These are phyloP conservation scores for Mizuhopecten yessoensis DNA, from an alignment of 1,140 invertebrate genomes.

Conservation along the genomic window DNA sequence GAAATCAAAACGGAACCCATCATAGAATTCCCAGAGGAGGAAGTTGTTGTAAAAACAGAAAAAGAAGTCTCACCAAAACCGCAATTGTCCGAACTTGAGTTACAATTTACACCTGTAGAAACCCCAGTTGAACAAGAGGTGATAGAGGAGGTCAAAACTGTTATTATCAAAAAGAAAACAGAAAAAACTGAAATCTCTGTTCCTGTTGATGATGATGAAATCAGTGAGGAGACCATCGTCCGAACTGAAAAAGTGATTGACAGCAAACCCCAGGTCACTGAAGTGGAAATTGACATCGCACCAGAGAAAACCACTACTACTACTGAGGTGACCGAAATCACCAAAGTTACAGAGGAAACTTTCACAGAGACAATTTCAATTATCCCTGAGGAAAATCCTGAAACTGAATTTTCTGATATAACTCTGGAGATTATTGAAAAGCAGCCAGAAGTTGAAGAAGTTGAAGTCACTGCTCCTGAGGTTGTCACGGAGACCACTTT, in stretches of 20 bases:
- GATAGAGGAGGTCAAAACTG: slow-evolving; percentile 47
- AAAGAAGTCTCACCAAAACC: slow-evolving; percentile 31
- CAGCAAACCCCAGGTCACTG: not conserved
- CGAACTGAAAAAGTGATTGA: slow-evolving; percentile 49
- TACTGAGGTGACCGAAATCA: slow-evolving; percentile 43
- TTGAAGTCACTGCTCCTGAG: slow-evolving; percentile 52
- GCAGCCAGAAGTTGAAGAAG: slow-evolving; percentile 47
- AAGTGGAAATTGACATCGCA: slow-evolving; percentile 43
- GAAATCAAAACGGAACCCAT: slow-evolving; percentile 43
- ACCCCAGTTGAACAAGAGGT: slow-evolving; percentile 41
- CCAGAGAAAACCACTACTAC: slow-evolving; percentile 49
- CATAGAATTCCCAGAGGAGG: slow-evolving; percentile 43
- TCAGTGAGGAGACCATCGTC: not conserved
- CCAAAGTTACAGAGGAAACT: slow-evolving; percentile 45
- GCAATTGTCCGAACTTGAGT: slow-evolving; percentile 16
- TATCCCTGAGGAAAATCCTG: slow-evolving; percentile 50
- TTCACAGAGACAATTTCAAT: slow-evolving; percentile 51
- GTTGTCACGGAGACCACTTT: slow-evolving; percentile 44
- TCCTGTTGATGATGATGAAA: not conserved
- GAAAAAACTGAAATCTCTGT: not conserved
- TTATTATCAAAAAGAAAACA: slow-evolving; percentile 45
- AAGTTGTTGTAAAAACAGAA: not conserved
- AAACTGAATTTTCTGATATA: slow-evolving; percentile 50
- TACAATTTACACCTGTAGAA: not conserved
- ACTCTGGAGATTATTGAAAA: slow-evolving; percentile 43